Evolutionary conservation across 2,797 vertebrate species (phyloP), one percentile per base, ranked within the genome.

Genomic region (Sebastes taczanowskii): DNA sequence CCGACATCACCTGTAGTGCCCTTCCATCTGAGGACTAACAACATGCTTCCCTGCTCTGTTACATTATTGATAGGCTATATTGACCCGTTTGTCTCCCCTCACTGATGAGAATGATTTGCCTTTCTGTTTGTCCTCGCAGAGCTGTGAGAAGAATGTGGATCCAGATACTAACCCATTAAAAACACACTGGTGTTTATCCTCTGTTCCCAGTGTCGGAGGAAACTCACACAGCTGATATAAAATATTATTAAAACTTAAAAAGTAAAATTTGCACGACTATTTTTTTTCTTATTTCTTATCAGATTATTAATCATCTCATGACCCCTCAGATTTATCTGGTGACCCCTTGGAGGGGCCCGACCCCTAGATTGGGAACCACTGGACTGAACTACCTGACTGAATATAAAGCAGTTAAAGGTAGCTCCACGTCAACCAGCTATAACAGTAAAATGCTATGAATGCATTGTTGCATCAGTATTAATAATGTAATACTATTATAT

Each of bases 51-150:
- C 70, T 70, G 78, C 65, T 90, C 88, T 64, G 62, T 82, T 92
- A 90, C 89, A 94, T 93, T 93, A 94, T 93, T 94, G 91, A 94
- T 90, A 74, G 85, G 53, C 77, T 63, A 62, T 92, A 94, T 93
- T 91, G 94, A 95, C 82, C 93, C 74, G 91, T 90, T 94, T 93
- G 90, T 93, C 90, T 92, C 85, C 64, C 70, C n/a, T 77, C 88
- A 61, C 87, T 85, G 91, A 92, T 88, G 89, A 83, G 81, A 92
- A 89, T 82, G 78, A 91, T 92, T 86, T 68, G 65, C 77, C 82
- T 88, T 93, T 86, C 81, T 88, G 91, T 90, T 91, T 85, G 85
- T 91, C 81, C 58, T 79, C 22, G 7, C 78, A 2, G 70, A 60
- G 46, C 83, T 83, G 86, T 80, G 83, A 77, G 82, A 88, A 74